A percentile compares a stretch with the other conserved stretches of the same genome.
phyloP scores from a whole-genome alignment of 1,140 invertebrate genomes.

The Polypedilum pembai region DNA sequence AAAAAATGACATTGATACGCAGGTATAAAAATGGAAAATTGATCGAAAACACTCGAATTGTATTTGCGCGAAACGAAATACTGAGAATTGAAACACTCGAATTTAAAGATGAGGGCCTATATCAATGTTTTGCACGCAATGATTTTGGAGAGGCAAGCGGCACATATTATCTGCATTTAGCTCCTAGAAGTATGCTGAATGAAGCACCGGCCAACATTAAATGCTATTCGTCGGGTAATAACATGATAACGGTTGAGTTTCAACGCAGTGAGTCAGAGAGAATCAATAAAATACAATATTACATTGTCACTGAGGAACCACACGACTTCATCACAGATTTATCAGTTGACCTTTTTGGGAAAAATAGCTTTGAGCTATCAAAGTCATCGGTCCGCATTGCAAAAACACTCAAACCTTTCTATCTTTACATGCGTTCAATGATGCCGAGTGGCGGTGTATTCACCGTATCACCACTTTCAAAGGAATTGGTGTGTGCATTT shows the following conservation, averaged over 20 bases:
- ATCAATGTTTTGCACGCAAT: conserved; percentile 42
- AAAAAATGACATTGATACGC: neutral
- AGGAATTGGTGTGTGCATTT: conserved; percentile 39
- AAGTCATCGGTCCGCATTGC: conserved; percentile 29
- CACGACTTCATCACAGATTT: neutral
- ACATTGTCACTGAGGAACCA: neutral
- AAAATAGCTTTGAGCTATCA: neutral
- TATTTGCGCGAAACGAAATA: neutral
- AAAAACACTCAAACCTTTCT: conserved; percentile 40
- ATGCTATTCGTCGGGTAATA: conserved; percentile 41
- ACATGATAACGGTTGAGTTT: conserved; percentile 41
- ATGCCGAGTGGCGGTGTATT: conserved; percentile 30
- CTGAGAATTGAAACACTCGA: conserved; percentile 37
- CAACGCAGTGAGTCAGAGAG: conserved; percentile 34
- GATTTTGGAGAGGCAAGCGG: conserved; percentile 39
- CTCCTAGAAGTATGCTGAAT: conserved; percentile 31
- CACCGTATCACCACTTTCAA: conserved; percentile 34
- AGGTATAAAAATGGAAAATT: conserved; percentile 29
- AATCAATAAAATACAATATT: conserved; percentile 4
- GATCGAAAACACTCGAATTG: neutral
- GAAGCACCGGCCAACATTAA: conserved; percentile 38
- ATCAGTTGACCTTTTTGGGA: neutral
- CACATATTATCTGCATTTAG: conserved; percentile 37
- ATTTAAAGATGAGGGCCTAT: conserved; percentile 40
- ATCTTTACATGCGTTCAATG: conserved; percentile 38